phyloP scores from a whole-genome alignment of 2,113 vertebrate species.

The Nerophis ophidion region DNA sequence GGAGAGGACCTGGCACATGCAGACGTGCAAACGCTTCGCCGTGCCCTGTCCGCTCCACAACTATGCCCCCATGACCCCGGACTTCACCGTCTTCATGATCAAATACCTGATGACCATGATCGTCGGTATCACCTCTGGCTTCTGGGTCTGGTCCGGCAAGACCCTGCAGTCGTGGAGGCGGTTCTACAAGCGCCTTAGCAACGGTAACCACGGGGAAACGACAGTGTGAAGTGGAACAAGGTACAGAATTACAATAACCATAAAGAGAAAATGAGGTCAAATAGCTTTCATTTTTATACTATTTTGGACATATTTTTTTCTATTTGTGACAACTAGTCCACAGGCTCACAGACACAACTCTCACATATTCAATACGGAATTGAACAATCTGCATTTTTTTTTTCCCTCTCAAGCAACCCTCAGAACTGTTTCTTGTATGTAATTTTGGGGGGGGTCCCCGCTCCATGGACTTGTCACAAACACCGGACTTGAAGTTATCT shows the following conservation, averaged over 20 bases:
- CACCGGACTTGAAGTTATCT: slow-evolving; percentile 36
- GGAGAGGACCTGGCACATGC: slow-evolving; percentile 95
- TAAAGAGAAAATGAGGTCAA: slow-evolving; percentile 40
- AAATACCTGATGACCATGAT: slow-evolving; percentile 99
- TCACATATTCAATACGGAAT: slow-evolving; percentile 22
- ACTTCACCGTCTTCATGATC: slow-evolving; percentile 98
- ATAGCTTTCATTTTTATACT: slow-evolving; percentile 52
- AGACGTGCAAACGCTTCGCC: slow-evolving; percentile 93
- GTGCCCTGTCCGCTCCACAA: slow-evolving; percentile 84
- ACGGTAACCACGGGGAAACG: slow-evolving; percentile 91
- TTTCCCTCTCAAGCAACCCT: background rate
- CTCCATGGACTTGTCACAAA: slow-evolving; percentile 34
- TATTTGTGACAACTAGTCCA: background rate
- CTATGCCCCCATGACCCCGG: slow-evolving; percentile 89
- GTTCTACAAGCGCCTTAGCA: slow-evolving; percentile 92
- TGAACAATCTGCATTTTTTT: slow-evolving; percentile 18
- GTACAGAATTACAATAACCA: slow-evolving; percentile 5
- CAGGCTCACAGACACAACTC: slow-evolving; percentile 20
- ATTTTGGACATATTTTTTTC: slow-evolving; percentile 22
- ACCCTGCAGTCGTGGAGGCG: slow-evolving; percentile 95
- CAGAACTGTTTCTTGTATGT: slow-evolving; percentile 3
- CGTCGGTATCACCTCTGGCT: slow-evolving; percentile 97
- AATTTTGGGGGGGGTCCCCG: slow-evolving; percentile 35
- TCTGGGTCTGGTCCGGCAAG: slow-evolving; percentile 99
- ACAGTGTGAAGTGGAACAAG: slow-evolving; percentile 80